Evolutionary conservation across 2,113 vertebrate species (phyloP), one percentile per base, ranked within the genome.

Genomic region (Trinectes maculatus): DNA sequence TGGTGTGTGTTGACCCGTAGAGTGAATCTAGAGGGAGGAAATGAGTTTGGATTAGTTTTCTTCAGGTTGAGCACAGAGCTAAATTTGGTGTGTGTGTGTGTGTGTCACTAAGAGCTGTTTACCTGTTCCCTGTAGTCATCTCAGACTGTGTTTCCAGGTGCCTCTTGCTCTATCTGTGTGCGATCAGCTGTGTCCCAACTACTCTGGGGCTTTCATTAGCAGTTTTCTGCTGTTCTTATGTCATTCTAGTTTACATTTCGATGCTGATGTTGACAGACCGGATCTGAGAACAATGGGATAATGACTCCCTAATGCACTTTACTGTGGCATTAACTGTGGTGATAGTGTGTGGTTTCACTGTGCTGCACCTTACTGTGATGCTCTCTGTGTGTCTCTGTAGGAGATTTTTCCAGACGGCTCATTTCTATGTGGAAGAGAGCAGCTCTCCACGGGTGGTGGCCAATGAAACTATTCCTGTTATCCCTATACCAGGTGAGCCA

Each of bases 391-490:
- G 53, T 86, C 63, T 58, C 85, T 75, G 63, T 49, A 99, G 98
- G 93, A 98, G 97, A 87, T 98, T 97, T 93, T 99, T 99, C 83
- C 97, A 99, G 90, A 98, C 96, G 16, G 96, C 97, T 84, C 97
- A 99, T 91, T 97, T 99, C 92, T 99, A 98, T 75, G 95, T 99
- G 86, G 98, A 99, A 84, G 98, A 99, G 85, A 97, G 96, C 93
- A 97, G 87, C 79, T 98, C 98, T 29, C 96, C 96, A 18, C 93
- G 96, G 64, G 97, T 99, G 88, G 96, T 98, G 85, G 95, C 94
- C 91, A 98, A 98, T 92, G 96, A 99, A 82, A 98, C 92, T 87
- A 96, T 98, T 75, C 96, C 97, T 57, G 91, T 98, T 84, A 96
- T 98, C 83, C 95, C 96, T 49, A 96, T 99, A 88, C 95, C 96